Evolutionary conservation across 2,797 vertebrate genomes (phyloP), one percentile per base, ranked within the genome.

Genomic region (Limnodromus scolopaceus): DNA sequence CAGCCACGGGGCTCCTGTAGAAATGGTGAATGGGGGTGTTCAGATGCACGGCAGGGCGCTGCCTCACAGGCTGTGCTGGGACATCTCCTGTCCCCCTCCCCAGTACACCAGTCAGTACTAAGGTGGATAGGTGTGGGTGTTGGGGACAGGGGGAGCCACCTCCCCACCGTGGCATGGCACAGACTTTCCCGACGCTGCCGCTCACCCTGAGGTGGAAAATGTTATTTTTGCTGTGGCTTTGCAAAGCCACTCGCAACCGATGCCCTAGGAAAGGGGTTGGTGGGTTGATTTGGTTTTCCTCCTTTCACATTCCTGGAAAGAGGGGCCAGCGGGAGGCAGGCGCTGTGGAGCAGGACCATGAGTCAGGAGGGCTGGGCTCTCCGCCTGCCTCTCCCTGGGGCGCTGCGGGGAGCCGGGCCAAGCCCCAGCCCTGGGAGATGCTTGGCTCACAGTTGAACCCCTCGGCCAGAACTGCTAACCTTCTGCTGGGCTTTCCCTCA

Each of bases 301-400:
- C 23, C 32, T 65, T n/a, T 89, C 68, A 1, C 28, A 13, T 69
- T 87, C 71, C 90, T 91, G 87, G 87, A 93, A 91, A 91, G 93
- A 93, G 46, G 10, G 36, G 36, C 78, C 77, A 64, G 81, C 18
- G 11, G 1, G 1, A 85, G 38, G 69, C 86, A 53, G 63, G 70
- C 8, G 0, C 79, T 53, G 49, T 7, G n/a, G 54, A 46, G 34
- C 32, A 28, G 70, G 38, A 82, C 51, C 10, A 2, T n/a, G 70
- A 72, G 70, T 79, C 46, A 69, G 71, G 87, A 92, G 70, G 87
- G 66, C 18, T 61, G 78, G 78, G 92, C 66, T 96, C 13, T 0
- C 30, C 0, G 8, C 87, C 87, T 38, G 74, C 57, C 18, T 89
- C 61, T 84, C 84, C 81, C 57, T 6, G 6, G n/a, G 84, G 53